A percentile compares a stretch with the other conserved stretches of the same genome.
Conservation (phyloP, 2,888 invertebrate species). For the Parnassius smintheus region DNA sequence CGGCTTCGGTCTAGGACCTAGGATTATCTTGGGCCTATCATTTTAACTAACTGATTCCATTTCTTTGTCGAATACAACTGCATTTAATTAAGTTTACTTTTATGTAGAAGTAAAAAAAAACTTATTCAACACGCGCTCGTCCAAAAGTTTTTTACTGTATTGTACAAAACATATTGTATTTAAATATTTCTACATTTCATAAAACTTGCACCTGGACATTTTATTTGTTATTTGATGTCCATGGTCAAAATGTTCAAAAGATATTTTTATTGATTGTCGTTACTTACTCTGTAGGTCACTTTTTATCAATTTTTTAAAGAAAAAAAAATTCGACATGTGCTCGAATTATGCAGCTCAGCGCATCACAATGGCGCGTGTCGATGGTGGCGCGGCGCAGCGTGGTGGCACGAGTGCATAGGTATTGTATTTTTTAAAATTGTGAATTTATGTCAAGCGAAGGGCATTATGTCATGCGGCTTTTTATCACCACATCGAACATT, state of each 20-base stretch:
- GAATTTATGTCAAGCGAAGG: slow-evolving; percentile 62
- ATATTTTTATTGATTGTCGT: slow-evolving; percentile 66
- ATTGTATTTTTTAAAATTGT: slow-evolving; percentile 61
- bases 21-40: too few relatives aligned
- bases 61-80: too few relatives aligned
- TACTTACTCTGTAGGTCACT: slow-evolving; percentile 70
- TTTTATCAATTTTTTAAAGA: slow-evolving; percentile 56
- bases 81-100: too few relatives aligned
- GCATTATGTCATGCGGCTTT: slow-evolving; percentile 55
- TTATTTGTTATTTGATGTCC: slow-evolving; percentile 63
- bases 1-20: too few relatives aligned
- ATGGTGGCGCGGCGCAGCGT: slow-evolving; percentile 35
- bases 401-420: slow-evolving; percentile 60
- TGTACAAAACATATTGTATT: slow-evolving; percentile 30
- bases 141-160: slow-evolving; percentile 20
- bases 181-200: slow-evolving; percentile 56
- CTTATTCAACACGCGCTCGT: slow-evolving; percentile 16
- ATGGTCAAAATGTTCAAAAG: slow-evolving; percentile 73
- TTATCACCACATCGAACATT: slow-evolving; percentile 46
- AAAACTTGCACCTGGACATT: slow-evolving; percentile 69
- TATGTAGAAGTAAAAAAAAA: background rate
- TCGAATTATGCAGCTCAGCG: slow-evolving; percentile 77
- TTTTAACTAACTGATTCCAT: too few relatives aligned
- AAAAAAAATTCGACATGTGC: slow-evolving; percentile 73
- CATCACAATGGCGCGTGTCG: slow-evolving; percentile 65